phyloP scores from a whole-genome alignment of 2,113 vertebrate genomes.

The Chaetorhynchus papuensis region DNA sequence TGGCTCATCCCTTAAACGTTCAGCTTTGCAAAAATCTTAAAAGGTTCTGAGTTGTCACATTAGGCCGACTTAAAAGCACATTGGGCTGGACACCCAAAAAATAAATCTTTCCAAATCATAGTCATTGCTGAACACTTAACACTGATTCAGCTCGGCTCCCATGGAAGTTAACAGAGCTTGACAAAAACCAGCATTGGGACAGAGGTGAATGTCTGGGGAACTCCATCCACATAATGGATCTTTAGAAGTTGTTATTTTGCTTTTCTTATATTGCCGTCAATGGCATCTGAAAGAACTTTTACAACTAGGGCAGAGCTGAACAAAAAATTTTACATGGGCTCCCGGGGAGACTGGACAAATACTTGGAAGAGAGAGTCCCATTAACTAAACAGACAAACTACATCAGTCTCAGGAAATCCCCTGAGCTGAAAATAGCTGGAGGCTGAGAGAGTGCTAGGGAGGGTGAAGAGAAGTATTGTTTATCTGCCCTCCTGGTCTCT shows the following conservation, averaged over 20 bases:
- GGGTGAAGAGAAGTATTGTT: conserved; percentile 28
- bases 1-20: not conserved
- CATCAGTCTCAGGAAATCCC: conserved; percentile 51
- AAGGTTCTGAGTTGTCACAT: not conserved
- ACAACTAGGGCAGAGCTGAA: not conserved
- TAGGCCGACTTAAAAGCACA: not conserved
- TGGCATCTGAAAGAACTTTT: not conserved
- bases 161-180: not conserved
- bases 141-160: not conserved
- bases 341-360: not conserved
- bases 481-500: not conserved
- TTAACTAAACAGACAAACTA: conserved; percentile 28
- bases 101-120: not conserved
- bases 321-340: not conserved
- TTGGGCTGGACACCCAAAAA: not conserved
- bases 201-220: not conserved
- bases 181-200: not conserved
- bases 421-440: conserved; percentile 50
- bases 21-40: not conserved
- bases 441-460: not conserved
- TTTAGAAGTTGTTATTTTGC: not conserved
- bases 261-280: not conserved
- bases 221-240: not conserved
- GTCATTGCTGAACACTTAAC: not conserved
- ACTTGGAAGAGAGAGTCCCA: conserved; percentile 35